Evolutionary conservation across 1,140 invertebrate genomes (phyloP).

Genomic region (Acromyrmex echinatior): DNA sequence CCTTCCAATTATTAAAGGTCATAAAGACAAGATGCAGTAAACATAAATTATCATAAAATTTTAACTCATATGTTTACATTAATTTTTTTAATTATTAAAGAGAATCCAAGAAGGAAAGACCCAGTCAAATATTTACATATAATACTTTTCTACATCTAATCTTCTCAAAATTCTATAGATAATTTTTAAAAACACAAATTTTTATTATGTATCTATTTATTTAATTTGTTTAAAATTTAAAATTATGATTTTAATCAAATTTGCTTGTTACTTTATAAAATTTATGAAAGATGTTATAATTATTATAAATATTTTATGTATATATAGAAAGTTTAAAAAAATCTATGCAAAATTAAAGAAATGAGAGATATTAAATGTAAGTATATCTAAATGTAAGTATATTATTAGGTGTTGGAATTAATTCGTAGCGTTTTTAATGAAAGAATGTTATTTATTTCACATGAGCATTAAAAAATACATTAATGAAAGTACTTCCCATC

Average conservation of each 20-base stretch:
- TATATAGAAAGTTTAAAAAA: background rate
- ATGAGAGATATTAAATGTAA: background rate
- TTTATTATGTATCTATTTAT: too few relatives aligned
- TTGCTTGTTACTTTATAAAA: background rate
- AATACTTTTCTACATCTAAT: background rate
- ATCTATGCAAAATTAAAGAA: background rate
- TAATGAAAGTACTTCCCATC: too few relatives aligned
- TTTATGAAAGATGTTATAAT: background rate
- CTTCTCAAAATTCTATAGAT: background rate
- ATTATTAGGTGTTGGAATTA: too few relatives aligned
- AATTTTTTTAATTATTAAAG: background rate
- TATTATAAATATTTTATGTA: background rate
- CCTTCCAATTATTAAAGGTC: background rate
- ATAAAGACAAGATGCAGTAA: background rate
- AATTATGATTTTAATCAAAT: too few relatives aligned
- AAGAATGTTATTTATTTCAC: too few relatives aligned
- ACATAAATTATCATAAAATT: slow-evolving; percentile 1
- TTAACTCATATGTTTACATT: background rate
- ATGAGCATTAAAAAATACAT: too few relatives aligned
- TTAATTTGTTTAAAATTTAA: too few relatives aligned
- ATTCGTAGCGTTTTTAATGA: too few relatives aligned
- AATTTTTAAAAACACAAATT: background rate
- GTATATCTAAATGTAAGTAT: too few relatives aligned
- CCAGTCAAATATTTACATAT: background rate
- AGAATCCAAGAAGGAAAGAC: background rate